Evolutionary conservation across 2,797 vertebrate species (phyloP), one percentile per base, ranked within the genome.

Genomic region (Manis crassicaudata): DNA sequence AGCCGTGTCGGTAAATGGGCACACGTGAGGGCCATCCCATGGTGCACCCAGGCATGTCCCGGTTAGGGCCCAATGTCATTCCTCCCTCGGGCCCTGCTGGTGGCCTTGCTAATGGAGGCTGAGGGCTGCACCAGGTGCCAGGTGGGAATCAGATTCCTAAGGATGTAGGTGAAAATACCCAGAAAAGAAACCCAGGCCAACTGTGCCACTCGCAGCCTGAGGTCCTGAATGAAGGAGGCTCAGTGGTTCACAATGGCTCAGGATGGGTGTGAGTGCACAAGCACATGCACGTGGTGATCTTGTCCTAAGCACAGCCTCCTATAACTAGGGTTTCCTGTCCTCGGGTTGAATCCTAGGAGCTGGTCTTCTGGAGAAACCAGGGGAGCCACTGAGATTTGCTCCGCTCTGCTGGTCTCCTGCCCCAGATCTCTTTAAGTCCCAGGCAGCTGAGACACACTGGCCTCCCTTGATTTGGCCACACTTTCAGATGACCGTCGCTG

Each of bases 31-130:
- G 13, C 32, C 27, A 18, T 18, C 13, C 4, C 0, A 4, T 2
- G 29, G 52, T 72, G 25, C 11, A 6, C 4, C 2, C 3, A 23
- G 35, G 20, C 4, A 1, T 67, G 37, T 18, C 5, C 0, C 0
- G 20, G 32, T 23, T 6, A 1, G 1, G 2, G 17, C 16, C 0
- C 25, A 27, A 35, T 0, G 0, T 12, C 68, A 1, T 1, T 12
- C 60, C 11, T 63, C 23, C 16, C 7, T 46, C 10, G 10, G 0
- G 16, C 29, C 2, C 1, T 35, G 17, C 65, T 32, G 1, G 2
- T 18, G 1, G 65, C n/a, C 17, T 21, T 29, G 17, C 27, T 52
- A 75, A 46, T 46, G 46, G 72, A 29, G 46, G 29, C 70, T 17
- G 18, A 14, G 16, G 16, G 23, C 18, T 10, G 56, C 35, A 7